These are phyloP conservation scores for Stenolophus ochropezus DNA, from an alignment of 2,888 invertebrate genomes.

Conservation along the genomic window DNA sequence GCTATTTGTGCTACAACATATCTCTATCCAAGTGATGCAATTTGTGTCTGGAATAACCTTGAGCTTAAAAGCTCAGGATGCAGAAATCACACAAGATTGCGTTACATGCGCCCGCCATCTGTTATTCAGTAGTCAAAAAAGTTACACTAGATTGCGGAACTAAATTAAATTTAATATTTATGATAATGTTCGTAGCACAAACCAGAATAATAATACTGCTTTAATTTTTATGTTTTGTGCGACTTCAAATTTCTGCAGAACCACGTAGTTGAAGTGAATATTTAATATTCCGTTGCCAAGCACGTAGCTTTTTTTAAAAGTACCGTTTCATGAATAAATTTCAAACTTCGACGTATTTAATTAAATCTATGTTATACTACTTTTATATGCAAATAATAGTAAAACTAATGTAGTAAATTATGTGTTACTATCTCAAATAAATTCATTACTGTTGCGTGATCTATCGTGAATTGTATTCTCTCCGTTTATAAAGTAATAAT, in stretches of 20 bases:
- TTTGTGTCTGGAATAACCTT: slow-evolving; percentile 9
- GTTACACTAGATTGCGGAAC: slow-evolving; percentile 25
- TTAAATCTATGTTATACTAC: slow-evolving; percentile 22
- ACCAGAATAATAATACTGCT: slow-evolving; percentile 40
- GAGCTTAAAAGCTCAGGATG: slow-evolving; percentile 5
- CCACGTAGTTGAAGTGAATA: slow-evolving; percentile 26
- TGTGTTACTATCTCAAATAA: slow-evolving; percentile 8
- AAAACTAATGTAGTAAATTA: slow-evolving; percentile 37
- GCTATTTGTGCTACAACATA: background rate
- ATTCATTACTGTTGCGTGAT: slow-evolving; percentile 40
- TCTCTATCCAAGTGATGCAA: background rate
- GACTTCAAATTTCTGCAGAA: slow-evolving; percentile 7
- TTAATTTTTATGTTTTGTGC: slow-evolving; percentile 45
- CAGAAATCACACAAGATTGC: slow-evolving; percentile 20
- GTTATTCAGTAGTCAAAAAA: slow-evolving; percentile 44
- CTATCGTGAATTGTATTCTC: slow-evolving; percentile 28
- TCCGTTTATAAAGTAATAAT: background rate
- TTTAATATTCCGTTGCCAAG: slow-evolving; percentile 17
- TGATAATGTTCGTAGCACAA: slow-evolving; percentile 34
- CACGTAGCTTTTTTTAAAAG: slow-evolving; percentile 27
- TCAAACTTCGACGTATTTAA: slow-evolving; percentile 38
- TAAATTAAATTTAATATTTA: slow-evolving; percentile 52
- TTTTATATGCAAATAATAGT: background rate
- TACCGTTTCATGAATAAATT: slow-evolving; percentile 28
- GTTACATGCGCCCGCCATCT: slow-evolving; percentile 31